These are phyloP conservation scores for Scaeva pyrastri DNA, from an alignment of 2,888 invertebrate genomes.

Conservation along the genomic window DNA sequence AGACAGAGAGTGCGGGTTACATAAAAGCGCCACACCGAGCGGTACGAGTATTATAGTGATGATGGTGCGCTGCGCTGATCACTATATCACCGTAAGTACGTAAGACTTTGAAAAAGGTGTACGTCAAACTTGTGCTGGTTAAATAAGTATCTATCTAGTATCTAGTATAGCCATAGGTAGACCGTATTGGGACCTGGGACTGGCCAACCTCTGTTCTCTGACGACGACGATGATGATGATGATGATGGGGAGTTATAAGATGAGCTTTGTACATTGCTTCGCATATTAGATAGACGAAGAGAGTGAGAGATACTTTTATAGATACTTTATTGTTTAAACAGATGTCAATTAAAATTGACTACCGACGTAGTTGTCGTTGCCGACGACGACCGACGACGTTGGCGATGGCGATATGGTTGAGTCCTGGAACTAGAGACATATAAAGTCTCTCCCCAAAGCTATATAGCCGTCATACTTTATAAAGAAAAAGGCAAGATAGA, in stretches of 20 bases:
- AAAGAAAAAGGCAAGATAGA: conserved; percentile 22
- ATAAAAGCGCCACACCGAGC: conserved; percentile 66
- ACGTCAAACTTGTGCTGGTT: conserved; percentile 60
- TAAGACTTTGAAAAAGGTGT: conserved; percentile 56
- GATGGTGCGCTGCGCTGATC: conserved; percentile 36
- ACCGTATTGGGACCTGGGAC: no score
- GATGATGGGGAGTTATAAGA: background rate
- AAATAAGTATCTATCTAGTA: conserved; percentile 51
- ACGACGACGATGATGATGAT: no score
- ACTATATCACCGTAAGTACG: conserved; percentile 45
- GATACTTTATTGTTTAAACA: conserved; percentile 69
- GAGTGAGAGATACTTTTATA: conserved; percentile 52
- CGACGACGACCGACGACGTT: no score
- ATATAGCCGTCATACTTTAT: conserved; percentile 49
- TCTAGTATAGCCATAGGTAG: no score
- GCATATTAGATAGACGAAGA: background rate
- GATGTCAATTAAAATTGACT: conserved; percentile 76
- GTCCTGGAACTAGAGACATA: conserved; percentile 50
- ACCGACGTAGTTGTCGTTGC: conserved; percentile 40
- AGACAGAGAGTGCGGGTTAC: conserved; percentile 41
- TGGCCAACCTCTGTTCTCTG: background rate
- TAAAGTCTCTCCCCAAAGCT: conserved; percentile 19
- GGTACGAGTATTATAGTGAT: background rate
- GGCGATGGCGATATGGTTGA: no score
- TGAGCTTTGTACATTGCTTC: conserved; percentile 3